phyloP scores from a whole-genome alignment of 2,888 invertebrate species.

The Troides helena region DNA sequence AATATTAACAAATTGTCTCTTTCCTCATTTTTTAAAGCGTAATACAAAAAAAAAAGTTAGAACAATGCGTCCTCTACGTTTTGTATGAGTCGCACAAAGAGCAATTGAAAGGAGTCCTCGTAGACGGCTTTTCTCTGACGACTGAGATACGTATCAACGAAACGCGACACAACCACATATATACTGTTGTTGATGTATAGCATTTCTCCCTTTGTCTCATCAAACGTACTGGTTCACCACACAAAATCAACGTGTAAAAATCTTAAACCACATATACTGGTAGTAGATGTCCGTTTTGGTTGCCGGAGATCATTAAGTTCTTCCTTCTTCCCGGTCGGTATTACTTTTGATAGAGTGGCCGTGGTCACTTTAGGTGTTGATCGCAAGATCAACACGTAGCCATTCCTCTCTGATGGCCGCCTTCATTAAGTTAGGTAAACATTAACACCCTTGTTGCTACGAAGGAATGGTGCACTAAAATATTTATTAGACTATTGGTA shows the following conservation, averaged over 20 bases:
- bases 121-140: slow-evolving; percentile 13
- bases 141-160: not conserved
- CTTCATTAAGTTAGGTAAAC: too few relatives aligned
- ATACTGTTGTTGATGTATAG: not conserved
- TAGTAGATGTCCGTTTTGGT: too few relatives aligned
- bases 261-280: too few relatives aligned
- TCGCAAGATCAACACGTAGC: too few relatives aligned
- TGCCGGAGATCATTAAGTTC: too few relatives aligned
- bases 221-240: not conserved
- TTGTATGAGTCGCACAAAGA: slow-evolving; percentile 4
- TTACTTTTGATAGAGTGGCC: too few relatives aligned
- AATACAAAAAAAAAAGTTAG: not conserved
- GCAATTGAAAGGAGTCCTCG: not conserved
- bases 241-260: not conserved
- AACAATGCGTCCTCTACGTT: slow-evolving; percentile 1
- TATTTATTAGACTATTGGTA: too few relatives aligned
- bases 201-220: not conserved
- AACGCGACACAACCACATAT: not conserved
- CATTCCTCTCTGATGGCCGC: too few relatives aligned
- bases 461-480: too few relatives aligned
- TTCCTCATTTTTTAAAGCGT: not conserved
- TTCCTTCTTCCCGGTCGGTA: too few relatives aligned
- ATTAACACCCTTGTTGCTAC: too few relatives aligned
- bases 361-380: too few relatives aligned
- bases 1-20: not conserved